Evolutionary conservation across 1,140 invertebrate genomes (phyloP).

Genomic region (Diprion similis): DNA sequence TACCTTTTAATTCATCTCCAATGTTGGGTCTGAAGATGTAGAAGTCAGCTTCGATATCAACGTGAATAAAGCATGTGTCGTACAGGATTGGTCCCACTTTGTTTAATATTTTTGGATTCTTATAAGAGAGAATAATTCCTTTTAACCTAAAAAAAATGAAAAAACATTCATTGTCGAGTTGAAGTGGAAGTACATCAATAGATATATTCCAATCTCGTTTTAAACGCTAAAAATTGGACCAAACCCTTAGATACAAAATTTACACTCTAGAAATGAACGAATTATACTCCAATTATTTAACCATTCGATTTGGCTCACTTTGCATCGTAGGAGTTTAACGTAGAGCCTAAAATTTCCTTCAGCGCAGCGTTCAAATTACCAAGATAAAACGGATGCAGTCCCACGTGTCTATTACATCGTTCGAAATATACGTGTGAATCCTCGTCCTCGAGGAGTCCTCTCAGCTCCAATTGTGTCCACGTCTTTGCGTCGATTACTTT

Average conservation of each 20-base stretch:
- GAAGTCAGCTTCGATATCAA: slow-evolving; percentile 70
- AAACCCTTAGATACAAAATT: slow-evolving; percentile 20
- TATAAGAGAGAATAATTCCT: slow-evolving; percentile 69
- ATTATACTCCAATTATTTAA: no score
- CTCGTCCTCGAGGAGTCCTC: slow-evolving; percentile 57
- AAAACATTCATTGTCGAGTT: neutral
- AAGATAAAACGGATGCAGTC: slow-evolving; percentile 68
- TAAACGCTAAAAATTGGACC: neutral
- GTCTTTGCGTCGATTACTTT: slow-evolving; percentile 33
- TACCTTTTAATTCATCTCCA: slow-evolving; percentile 56
- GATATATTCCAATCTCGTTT: neutral
- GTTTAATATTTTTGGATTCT: slow-evolving; percentile 67
- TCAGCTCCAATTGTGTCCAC: slow-evolving; percentile 48
- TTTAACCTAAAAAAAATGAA: slow-evolving; percentile 56
- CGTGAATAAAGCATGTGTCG: slow-evolving; percentile 66
- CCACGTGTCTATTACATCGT: slow-evolving; percentile 63
- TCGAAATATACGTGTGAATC: slow-evolving; percentile 65
- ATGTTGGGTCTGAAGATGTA: slow-evolving; percentile 67
- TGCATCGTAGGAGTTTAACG: slow-evolving; percentile 45
- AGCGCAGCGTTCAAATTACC: slow-evolving; percentile 57
- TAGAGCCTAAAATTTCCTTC: slow-evolving; percentile 42
- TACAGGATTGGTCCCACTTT: slow-evolving; percentile 62
- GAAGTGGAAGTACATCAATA: neutral
- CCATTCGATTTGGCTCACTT: slow-evolving; percentile 33
- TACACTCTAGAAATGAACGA: no score